phyloP scores from a whole-genome alignment of 2,888 invertebrate genomes.

The Pyrochroa serraticornis region DNA sequence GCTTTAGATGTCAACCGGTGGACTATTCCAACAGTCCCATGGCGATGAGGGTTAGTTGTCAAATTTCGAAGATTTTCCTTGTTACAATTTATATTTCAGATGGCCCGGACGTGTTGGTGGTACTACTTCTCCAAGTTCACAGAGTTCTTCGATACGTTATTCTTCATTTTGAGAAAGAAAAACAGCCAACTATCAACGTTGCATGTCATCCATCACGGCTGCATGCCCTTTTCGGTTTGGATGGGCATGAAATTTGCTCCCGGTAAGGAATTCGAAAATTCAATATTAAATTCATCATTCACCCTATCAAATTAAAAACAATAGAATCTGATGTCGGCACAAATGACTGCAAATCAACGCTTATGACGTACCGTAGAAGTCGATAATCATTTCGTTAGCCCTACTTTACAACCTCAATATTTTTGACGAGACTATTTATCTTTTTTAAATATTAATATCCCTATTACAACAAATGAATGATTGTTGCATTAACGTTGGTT shows the following conservation, averaged over 20 bases:
- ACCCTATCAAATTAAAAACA: not conserved
- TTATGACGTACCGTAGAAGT: not conserved
- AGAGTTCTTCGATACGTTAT: constrained; percentile 92
- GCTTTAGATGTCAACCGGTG: constrained; percentile 79
- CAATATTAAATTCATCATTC: constrained; percentile 26
- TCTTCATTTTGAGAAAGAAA: constrained; percentile 94
- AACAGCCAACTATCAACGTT: constrained; percentile 88
- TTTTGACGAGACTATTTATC: not conserved
- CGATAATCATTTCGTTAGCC: not conserved
- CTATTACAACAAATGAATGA: not conserved
- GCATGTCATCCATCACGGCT: constrained; percentile 94
- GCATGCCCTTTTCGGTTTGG: constrained; percentile 95
- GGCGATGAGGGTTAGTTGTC: constrained; percentile 70
- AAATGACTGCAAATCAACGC: not conserved
- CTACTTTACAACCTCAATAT: not conserved
- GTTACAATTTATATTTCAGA: constrained; percentile 61
- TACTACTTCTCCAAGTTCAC: constrained; percentile 94
- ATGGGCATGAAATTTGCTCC: constrained; percentile 95
- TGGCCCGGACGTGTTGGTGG: constrained; percentile 89
- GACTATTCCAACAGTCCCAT: constrained; percentile 74
- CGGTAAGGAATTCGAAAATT: constrained; percentile 64
- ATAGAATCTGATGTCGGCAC: not conserved
- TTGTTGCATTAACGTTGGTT: no score
- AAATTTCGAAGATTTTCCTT: constrained; percentile 19
- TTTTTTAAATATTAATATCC: not conserved